These are phyloP conservation scores for Alligator mississippiensis DNA, from an alignment of 2,113 vertebrate species.

Conservation along the genomic window DNA sequence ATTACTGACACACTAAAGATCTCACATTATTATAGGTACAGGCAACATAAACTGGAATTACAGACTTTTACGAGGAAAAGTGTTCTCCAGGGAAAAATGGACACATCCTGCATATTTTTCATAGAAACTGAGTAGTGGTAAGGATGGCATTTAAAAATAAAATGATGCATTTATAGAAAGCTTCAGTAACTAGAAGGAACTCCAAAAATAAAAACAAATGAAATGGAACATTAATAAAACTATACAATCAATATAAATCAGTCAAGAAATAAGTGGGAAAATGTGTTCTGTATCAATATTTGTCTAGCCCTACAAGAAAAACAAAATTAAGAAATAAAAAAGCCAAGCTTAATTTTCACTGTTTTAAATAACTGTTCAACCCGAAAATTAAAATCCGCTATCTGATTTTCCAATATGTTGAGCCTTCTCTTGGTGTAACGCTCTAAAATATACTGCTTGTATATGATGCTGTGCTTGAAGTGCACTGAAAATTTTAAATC, in stretches of 20 bases:
- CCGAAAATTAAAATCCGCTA: constrained; percentile 77
- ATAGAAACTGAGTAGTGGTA: constrained; percentile 45
- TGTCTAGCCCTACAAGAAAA: constrained; percentile 67
- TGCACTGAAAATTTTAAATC: constrained; percentile 53
- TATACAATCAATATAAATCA: constrained; percentile 56
- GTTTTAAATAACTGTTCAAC: constrained; percentile 76
- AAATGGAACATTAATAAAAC: constrained; percentile 67
- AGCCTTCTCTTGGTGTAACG: constrained; percentile 58
- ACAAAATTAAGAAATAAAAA: constrained; percentile 76
- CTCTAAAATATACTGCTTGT: constrained; percentile 60
- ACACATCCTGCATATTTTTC: constrained; percentile 43
- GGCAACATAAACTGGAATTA: neutral
- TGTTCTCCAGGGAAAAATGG: neutral
- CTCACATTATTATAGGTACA: neutral
- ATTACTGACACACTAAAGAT: neutral
- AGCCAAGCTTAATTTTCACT: constrained; percentile 71
- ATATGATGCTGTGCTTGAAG: constrained; percentile 48
- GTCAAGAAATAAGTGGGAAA: constrained; percentile 52
- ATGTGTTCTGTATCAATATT: constrained; percentile 69
- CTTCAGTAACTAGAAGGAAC: constrained; percentile 51
- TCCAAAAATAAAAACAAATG: neutral
- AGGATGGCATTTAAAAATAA: constrained; percentile 42
- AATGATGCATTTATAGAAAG: constrained; percentile 7
- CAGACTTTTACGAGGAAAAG: neutral
- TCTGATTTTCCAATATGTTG: constrained; percentile 70